Conservation (phyloP, 2,888 invertebrate genomes). For the Ectemnius cavifrons region DNA sequence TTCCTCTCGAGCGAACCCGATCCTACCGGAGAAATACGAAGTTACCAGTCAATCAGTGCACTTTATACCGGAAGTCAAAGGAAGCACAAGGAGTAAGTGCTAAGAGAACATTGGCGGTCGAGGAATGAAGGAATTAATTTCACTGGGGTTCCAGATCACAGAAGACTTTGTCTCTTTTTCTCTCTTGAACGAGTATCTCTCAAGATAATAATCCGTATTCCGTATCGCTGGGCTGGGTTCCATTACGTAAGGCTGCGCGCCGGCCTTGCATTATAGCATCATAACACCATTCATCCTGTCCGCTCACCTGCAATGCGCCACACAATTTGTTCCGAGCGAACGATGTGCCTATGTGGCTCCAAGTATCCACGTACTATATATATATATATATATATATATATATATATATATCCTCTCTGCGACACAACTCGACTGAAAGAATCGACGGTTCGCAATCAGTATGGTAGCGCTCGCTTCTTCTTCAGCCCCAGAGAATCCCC, state of each 20-base stretch:
- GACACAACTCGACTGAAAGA: background rate
- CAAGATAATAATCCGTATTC: conserved; percentile 66
- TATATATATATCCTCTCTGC: background rate
- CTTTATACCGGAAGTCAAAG: conserved; percentile 3
- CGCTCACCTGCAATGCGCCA: conserved; percentile 75
- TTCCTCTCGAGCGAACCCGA: background rate
- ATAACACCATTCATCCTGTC: conserved; percentile 74
- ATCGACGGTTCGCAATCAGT: background rate
- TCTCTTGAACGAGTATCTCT: conserved; percentile 49
- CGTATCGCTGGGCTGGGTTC: conserved; percentile 68
- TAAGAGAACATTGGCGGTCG: background rate
- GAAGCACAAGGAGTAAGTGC: background rate
- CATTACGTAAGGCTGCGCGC: conserved; percentile 69
- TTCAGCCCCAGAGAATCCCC: background rate
- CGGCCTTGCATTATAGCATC: conserved; percentile 75
- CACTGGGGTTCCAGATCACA: background rate
- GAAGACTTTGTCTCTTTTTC: too few species aligned
- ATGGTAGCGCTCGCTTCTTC: background rate
- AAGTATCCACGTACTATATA: background rate
- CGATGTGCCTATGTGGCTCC: conserved; percentile 1
- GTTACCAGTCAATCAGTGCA: background rate
- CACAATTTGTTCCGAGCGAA: conserved; percentile 63
- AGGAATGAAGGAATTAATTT: conserved; percentile 47
- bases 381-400: too few species aligned
- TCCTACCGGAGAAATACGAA: background rate